A percentile compares a stretch with the other conserved stretches of the same genome.
These are phyloP conservation scores for Rhinogobius similis DNA, from an alignment of 2,113 vertebrate genomes.

Conservation along the genomic window DNA sequence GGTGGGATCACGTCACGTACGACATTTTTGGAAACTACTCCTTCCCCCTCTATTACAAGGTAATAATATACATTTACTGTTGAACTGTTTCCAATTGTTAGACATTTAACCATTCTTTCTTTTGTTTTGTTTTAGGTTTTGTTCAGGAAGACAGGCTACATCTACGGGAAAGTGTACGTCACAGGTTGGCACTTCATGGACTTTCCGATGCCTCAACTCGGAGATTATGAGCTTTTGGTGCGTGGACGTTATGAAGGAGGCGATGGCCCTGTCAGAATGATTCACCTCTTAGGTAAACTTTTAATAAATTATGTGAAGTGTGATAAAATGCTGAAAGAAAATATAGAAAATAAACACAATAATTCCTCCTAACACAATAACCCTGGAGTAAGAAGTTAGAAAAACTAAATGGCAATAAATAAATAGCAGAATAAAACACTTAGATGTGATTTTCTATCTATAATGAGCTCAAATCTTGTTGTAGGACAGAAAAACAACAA, in stretches of 20 bases:
- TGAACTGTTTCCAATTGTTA: background rate
- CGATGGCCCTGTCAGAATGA: slow-evolving; percentile 91
- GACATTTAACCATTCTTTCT: background rate
- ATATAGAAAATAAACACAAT: no score
- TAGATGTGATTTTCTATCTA: no score
- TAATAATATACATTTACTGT: slow-evolving; percentile 14
- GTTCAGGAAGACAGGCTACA: slow-evolving; percentile 91
- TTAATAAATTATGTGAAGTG: background rate
- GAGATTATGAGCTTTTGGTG: slow-evolving; percentile 92
- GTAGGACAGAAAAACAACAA: no score
- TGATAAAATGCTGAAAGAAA: background rate
- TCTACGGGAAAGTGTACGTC: slow-evolving; percentile 89
- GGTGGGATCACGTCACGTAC: slow-evolving; percentile 92
- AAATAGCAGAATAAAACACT: no score
- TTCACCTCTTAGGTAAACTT: slow-evolving; percentile 82
- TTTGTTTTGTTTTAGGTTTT: slow-evolving; percentile 80
- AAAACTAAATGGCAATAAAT: no score
- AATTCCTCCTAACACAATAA: no score
- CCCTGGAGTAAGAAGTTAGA: no score
- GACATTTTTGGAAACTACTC: slow-evolving; percentile 79
- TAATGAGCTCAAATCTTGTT: no score
- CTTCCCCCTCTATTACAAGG: slow-evolving; percentile 76
- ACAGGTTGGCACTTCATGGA: slow-evolving; percentile 95
- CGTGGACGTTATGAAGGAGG: slow-evolving; percentile 94
- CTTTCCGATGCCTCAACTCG: slow-evolving; percentile 88